Percentiles rank a stretch among this genome's conserved stretches.
phyloP scores from a whole-genome alignment of 2,113 vertebrate species.

The Chamaetylas fuelleborni region DNA sequence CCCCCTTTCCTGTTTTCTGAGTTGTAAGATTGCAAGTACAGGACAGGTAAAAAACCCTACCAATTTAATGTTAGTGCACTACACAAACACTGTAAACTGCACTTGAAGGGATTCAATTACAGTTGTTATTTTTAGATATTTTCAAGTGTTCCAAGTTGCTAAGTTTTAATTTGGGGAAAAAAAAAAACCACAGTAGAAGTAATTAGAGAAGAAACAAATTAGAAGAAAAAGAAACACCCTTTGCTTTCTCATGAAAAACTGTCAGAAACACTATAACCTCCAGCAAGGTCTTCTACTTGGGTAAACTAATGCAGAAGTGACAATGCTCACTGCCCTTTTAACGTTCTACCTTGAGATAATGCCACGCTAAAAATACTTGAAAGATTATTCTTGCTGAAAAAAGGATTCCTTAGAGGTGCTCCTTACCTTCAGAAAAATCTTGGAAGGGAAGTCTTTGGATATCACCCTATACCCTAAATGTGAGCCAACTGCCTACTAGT shows the following conservation, averaged over 20 bases:
- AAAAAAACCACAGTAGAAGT: not conserved
- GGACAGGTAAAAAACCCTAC: not conserved
- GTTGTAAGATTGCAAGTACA: not conserved
- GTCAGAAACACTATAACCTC: not conserved
- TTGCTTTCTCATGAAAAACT: not conserved
- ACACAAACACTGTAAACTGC: not conserved
- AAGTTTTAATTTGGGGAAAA: not conserved
- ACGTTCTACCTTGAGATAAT: not conserved
- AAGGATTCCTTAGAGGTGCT: not conserved
- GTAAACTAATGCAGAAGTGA: not conserved
- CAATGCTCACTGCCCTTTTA: not conserved
- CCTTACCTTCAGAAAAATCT: not conserved
- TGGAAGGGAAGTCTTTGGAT: not conserved
- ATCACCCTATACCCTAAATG: not conserved
- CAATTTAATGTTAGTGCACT: accelerated
- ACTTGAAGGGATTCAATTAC: not conserved
- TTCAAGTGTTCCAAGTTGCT: not conserved
- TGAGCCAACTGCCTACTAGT: not conserved
- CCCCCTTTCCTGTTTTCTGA: not conserved
- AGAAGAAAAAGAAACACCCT: not conserved
- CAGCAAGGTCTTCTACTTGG: not conserved
- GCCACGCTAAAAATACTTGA: not conserved
- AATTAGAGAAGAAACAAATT: not conserved
- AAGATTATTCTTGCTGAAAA: not conserved
- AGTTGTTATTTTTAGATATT: not conserved